Conservation (phyloP, 53 echinoderm and acorn worm genomes). For the Actinopyga echinites region DNA sequence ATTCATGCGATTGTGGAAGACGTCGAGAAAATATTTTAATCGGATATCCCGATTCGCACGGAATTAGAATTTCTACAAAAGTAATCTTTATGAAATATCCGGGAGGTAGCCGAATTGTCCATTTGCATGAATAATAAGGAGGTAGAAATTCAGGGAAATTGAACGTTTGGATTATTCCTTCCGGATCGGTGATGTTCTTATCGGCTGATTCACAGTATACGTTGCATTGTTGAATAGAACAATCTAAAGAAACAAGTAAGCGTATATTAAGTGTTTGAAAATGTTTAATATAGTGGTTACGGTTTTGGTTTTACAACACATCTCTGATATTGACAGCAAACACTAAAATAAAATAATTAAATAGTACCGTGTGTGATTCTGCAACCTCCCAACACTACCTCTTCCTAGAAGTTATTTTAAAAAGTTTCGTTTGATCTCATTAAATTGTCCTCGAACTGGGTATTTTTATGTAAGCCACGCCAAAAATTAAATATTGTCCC, state of each 20-base stretch:
- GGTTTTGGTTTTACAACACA: too few species aligned
- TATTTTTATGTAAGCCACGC: too few species aligned
- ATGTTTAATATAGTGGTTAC: not conserved
- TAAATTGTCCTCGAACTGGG: too few species aligned
- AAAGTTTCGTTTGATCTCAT: too few species aligned
- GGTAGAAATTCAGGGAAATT: conserved; percentile 38
- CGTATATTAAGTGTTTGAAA: not conserved
- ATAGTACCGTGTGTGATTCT: too few species aligned
- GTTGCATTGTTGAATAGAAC: conserved; percentile 7
- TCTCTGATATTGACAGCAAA: too few species aligned
- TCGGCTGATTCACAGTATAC: conserved; percentile 14
- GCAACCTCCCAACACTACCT: too few species aligned
- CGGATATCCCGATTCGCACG: not conserved
- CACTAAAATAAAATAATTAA: too few species aligned
- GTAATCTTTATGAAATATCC: not conserved
- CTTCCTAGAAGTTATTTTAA: too few species aligned
- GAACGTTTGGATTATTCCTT: not conserved
- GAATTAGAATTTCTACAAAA: not conserved
- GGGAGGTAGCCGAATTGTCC: not conserved
- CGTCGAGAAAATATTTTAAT: not conserved
- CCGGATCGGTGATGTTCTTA: not conserved
- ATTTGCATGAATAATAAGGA: conserved; percentile 13
- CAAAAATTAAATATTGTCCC: too few species aligned
- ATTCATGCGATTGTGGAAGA: not conserved
- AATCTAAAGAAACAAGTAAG: not conserved